Evolutionary conservation across 64 coral and sea anemone genomes (phyloP), one percentile per base, ranked within the genome.

Genomic region (Montipora foliosa): DNA sequence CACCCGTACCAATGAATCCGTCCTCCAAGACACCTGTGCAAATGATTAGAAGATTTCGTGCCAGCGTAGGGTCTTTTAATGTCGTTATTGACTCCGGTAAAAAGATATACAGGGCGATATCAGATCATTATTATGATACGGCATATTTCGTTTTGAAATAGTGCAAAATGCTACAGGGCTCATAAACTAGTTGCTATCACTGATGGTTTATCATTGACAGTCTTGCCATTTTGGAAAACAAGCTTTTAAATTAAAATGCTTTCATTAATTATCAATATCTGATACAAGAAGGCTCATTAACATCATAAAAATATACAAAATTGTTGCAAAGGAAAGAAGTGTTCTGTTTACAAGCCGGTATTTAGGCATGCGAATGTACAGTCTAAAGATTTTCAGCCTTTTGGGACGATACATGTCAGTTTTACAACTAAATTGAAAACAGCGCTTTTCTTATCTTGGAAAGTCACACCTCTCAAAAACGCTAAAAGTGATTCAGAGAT

Each of bases 91-190:
- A 50, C 37, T 49, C 19, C 15, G n/a, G 53, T 2, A 8, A 37
- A 82, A 37, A 82, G 79, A 82, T 82, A 61, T 10, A 44, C 8
- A 44, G 16, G 4, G 8, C 47, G 82, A 86, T 86, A 86, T 67
- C 82, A 86, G 64, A 86, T 86, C 29, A 72, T 71, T 50, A 72
- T 72, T 71, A 86, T 86, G 82, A 72, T 67, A 84, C 64, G 46
- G 44, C 61, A n/a, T 1, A 29, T 76, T 76, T 76, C 46, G 11
- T 9, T 9, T 29, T 81, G 52, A 53, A 59, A 29, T 61, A 1
- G 37, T 81, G 13, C 44, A 60, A 81, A 12, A 59, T 60, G 79
- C 19, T 44, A 84, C 44, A 15, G 16, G 44, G 29, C 44, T 37
- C 2, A 37, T 37, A 37, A 37, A 37, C 37, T 37, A 37, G 37